Evolutionary conservation across 53 echinoderm and acorn worm genomes (phyloP), one percentile per base, ranked within the genome.

Genomic region (Echinometra lucunter): DNA sequence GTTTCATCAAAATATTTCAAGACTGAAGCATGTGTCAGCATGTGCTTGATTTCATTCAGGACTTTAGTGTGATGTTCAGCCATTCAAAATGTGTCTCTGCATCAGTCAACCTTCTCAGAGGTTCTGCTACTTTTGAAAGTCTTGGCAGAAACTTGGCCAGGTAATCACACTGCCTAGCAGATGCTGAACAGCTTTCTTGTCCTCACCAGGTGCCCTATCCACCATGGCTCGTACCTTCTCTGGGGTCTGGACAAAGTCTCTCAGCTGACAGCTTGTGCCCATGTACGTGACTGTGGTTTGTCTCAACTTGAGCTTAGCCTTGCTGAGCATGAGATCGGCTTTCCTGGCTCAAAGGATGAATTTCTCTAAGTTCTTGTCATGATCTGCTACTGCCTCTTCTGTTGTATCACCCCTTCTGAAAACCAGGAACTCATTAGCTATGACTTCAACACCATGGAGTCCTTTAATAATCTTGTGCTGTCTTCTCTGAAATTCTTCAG

Each of bases 81-180:
- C 97, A 96, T 88, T 92, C 95, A 85, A 94, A 95, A 27, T 49
- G 85, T 47, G 60, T n/a, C 80, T 94, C 95, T 80, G 72, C 87
- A 47, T 95, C 92, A 1, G 94, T 95, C 44, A 95, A 94, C 45
- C 93, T 35, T 58, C 97, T 58, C 16, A 95, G 49, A 25, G 94
- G 95, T 60, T 95, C 94, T 45, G 93, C 87, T 37, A 94, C 92
- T 47, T 93, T 89, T 38, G 95, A 93, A 18, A 94, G 78, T 12
- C 78, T 69, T 0, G 97, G 97, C 57, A 96, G 90, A 90, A 97
- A 97, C 90, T 85, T 94, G 63, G 95, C 88, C 89, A 95, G 92
- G 94, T 96, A 95, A 74, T 96, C 44, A 96, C 94, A 63, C 89
- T 57, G 17, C 96, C 96, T 23, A 96, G 89, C 13, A 96, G 57